These are phyloP conservation scores for Ramphastos sulfuratus DNA, from an alignment of 2,113 vertebrate genomes.

Conservation along the genomic window DNA sequence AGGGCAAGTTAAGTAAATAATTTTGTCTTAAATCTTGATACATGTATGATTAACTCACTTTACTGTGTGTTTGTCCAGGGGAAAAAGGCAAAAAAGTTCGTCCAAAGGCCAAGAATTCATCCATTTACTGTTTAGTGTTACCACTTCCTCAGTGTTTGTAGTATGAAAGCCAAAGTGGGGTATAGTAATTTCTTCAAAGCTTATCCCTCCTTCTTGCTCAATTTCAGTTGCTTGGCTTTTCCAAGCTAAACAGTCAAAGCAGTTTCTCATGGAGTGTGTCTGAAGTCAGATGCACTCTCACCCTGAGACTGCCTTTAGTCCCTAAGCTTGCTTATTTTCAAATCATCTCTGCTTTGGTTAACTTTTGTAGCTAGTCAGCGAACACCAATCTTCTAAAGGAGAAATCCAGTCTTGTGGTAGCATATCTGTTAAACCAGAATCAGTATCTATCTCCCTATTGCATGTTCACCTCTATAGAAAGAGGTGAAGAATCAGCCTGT, in stretches of 20 bases:
- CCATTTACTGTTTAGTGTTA: not conserved
- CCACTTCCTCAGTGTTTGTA: not conserved
- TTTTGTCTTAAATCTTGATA: not conserved
- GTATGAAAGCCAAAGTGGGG: not conserved
- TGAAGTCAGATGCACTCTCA: not conserved
- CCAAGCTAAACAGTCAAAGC: not conserved
- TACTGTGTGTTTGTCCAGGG: not conserved
- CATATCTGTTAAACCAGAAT: not conserved
- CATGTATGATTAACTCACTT: not conserved
- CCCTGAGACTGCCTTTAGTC: not conserved
- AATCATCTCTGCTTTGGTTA: not conserved
- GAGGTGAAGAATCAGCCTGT: not conserved
- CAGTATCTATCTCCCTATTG: not conserved
- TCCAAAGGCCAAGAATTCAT: not conserved
- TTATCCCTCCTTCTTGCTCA: not conserved
- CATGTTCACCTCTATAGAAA: not conserved
- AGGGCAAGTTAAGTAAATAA: not conserved
- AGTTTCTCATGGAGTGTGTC: not conserved
- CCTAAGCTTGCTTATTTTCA: not conserved
- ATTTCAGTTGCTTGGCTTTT: not conserved
- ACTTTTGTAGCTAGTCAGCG: not conserved
- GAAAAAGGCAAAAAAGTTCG: not conserved
- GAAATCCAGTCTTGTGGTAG: not conserved
- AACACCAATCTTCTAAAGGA: not conserved
- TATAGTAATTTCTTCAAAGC: not conserved